Evolutionary conservation across 1,140 invertebrate species (phyloP), one percentile per base, ranked within the genome.

Genomic region (Plodia interpunctella): DNA sequence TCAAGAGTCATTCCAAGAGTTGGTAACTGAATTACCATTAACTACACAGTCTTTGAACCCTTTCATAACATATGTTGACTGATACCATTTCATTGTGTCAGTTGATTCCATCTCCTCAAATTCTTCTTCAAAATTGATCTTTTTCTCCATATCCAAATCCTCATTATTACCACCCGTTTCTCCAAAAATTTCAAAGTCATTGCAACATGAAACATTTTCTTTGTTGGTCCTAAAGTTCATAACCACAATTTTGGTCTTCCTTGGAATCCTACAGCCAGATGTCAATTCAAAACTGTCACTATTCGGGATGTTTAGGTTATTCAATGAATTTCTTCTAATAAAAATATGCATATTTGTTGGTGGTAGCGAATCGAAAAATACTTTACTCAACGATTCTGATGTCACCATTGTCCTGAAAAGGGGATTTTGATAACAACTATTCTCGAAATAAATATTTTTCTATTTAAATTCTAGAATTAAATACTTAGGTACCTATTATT

Each of bases 1-100:
- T 79, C 64, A 78, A 57, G 71, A 75, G 30, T 80, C 53, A 15
- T 72, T 49, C 85, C 85, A 88, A 28, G 64, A 59, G 63, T 84
- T 87, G 3, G 80, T 84, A 13, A 88, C 70, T 49, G 85, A 88
- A 58, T 58, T 78, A 13, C 85, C 85, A 74, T 85, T 83, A 13
- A 87, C 72, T 55, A 82, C 44, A 56, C 83, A 88, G 61, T 88
- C 85, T 72, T 83, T 88, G 60, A 88, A 88, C 4, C 83, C 85
- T 66, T 87, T 88, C 83, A 88, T 85, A 10, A 88, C 68, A 76
- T 85, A 87, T 25, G 65, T 75, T 6, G 79, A 88, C 57, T 87
- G 83, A 64, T 79, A 88, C 85, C 85, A 88, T 61, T 72, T 77
- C 1, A 66, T 61, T 18, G 55, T 57, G 38, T 80, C 67, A 11